Evolutionary conservation across 2,797 vertebrate genomes (phyloP).

Genomic region (Enteromius thamalakanensis): DNA sequence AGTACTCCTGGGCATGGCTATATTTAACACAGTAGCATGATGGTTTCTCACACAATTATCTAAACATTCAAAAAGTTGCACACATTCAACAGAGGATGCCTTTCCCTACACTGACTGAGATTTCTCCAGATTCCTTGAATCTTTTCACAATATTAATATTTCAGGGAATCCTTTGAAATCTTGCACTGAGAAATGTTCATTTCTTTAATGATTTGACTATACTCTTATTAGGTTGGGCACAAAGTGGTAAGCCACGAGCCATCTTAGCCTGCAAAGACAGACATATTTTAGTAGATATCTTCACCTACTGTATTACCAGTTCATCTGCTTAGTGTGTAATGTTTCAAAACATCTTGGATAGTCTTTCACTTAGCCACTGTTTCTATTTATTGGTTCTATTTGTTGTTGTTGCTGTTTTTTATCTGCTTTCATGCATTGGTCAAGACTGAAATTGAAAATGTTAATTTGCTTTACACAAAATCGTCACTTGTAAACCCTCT

Average conservation of each 20-base stretch:
- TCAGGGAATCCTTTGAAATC: not conserved
- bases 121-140: not conserved
- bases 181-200: not conserved
- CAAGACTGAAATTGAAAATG: too few species aligned
- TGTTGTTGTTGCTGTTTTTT: too few species aligned
- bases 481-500: too few species aligned
- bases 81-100: not conserved
- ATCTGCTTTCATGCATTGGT: too few species aligned
- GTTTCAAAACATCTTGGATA: not conserved
- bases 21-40: not conserved
- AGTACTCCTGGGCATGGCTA: not conserved
- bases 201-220: not conserved
- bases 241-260: not conserved
- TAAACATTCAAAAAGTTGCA: not conserved
- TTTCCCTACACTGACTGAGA: not conserved
- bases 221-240: not conserved
- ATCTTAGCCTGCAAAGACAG: not conserved
- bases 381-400: not conserved
- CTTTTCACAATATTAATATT: not conserved
- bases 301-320: not conserved
- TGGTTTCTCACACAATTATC: not conserved
- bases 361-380: not conserved
- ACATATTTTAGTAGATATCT: not conserved
- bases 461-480: too few species aligned
- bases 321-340: not conserved